A percentile compares a stretch with the other conserved stretches of the same genome.
These are phyloP conservation scores for Ochropacha duplaris DNA, from an alignment of 2,888 invertebrate genomes.

Conservation along the genomic window DNA sequence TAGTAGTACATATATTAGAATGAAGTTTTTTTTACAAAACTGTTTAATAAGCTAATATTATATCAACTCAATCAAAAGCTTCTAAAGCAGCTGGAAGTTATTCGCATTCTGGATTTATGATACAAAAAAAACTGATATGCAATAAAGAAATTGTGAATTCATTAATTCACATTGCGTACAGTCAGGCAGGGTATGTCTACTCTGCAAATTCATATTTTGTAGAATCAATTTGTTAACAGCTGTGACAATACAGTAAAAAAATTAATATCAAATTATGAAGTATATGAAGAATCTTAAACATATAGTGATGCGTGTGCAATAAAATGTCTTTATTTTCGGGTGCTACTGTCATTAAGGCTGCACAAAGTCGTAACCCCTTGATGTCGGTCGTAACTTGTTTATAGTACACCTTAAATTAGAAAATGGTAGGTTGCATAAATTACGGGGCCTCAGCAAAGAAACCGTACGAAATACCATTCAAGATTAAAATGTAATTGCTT, in stretches of 20 bases:
- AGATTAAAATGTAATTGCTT: constrained; percentile 49
- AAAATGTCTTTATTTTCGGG: constrained; percentile 72
- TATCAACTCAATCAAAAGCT: no score
- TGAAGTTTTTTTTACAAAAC: no score
- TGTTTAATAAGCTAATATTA: no score
- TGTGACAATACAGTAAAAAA: constrained; percentile 14
- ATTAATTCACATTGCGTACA: no score
- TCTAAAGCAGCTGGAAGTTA: no score
- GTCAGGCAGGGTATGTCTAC: no score
- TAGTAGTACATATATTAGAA: no score
- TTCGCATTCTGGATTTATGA: no score
- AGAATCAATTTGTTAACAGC: no score
- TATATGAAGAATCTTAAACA: constrained; percentile 45
- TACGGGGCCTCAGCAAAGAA: constrained; percentile 37
- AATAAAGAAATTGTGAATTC: no score
- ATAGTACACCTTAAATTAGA: constrained; percentile 75
- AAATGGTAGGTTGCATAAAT: constrained; percentile 58
- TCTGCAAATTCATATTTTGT: no score
- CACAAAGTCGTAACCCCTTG: constrained; percentile 69
- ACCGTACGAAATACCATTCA: constrained; percentile 37
- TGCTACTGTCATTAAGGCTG: constrained; percentile 68
- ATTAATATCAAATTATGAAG: constrained; percentile 39
- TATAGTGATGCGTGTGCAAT: constrained; percentile 61
- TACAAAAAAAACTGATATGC: no score
- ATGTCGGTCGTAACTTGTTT: constrained; percentile 77